Conservation (phyloP, 2,113 vertebrate genomes). For the Hippocampus abdominalis region DNA sequence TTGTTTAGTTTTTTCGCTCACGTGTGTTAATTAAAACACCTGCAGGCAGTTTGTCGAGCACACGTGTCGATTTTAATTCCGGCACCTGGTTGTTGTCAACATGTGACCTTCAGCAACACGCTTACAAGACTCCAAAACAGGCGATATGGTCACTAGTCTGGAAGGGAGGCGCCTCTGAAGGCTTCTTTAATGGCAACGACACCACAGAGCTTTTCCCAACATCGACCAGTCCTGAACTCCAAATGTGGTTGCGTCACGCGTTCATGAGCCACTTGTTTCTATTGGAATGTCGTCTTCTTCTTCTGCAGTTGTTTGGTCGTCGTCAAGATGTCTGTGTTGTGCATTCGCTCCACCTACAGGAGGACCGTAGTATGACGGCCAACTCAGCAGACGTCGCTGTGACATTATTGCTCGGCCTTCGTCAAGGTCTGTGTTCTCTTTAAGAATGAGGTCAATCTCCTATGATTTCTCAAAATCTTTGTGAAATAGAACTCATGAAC, state of each 20-base stretch:
- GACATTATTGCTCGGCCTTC: background rate
- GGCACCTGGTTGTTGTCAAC: too few relatives aligned
- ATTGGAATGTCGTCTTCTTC: background rate
- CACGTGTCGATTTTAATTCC: too few relatives aligned
- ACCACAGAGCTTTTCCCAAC: background rate
- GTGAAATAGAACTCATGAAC: too few relatives aligned
- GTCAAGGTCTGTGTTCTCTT: background rate
- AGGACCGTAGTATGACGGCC: background rate
- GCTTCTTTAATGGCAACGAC: background rate
- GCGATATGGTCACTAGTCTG: too few relatives aligned
- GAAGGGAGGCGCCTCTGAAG: background rate
- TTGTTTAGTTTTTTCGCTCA: background rate
- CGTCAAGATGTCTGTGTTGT: background rate
- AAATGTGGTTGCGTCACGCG: background rate
- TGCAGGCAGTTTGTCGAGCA: too few relatives aligned
- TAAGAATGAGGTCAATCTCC: background rate
- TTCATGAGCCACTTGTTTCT: background rate
- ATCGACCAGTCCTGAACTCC: background rate
- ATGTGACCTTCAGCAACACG: too few relatives aligned
- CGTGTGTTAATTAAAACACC: too few relatives aligned
- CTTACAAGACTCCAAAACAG: too few relatives aligned
- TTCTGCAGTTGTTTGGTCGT: background rate
- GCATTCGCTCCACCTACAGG: conserved; percentile 2
- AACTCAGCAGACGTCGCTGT: background rate
- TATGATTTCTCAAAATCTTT: too few relatives aligned